Evolutionary conservation across 2,113 vertebrate species (phyloP).

Genomic region (Physeter macrocephalus): DNA sequence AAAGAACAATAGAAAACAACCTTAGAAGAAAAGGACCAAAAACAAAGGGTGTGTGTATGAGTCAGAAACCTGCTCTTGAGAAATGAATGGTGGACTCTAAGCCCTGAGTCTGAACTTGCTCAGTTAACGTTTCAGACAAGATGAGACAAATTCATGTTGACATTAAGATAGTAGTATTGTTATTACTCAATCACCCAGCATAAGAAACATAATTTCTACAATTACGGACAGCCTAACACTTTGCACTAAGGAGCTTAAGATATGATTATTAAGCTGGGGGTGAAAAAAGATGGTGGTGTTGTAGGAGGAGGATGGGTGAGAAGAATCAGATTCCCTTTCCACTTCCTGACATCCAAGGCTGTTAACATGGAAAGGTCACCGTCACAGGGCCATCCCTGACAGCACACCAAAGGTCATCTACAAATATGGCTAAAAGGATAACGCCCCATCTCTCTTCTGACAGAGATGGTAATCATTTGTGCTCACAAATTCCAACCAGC

Average conservation of each 20-base stretch:
- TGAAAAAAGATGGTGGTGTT: not conserved
- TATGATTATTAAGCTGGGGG: not conserved
- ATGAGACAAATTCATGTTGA: slow-evolving; percentile 5
- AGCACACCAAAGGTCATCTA: not conserved
- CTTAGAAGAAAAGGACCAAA: not conserved
- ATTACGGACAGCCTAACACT: not conserved
- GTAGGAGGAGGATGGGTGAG: not conserved
- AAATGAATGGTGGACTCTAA: not conserved
- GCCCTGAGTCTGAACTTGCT: not conserved
- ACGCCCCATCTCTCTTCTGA: not conserved
- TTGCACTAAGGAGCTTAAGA: not conserved
- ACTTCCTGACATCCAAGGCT: not conserved
- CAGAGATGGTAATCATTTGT: not conserved
- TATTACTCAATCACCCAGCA: not conserved
- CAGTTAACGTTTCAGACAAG: slow-evolving; percentile 15
- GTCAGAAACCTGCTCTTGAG: not conserved
- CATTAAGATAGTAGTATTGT: not conserved
- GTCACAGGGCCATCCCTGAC: not conserved
- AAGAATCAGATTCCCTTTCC: not conserved
- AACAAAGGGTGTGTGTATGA: not conserved
- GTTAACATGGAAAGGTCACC: not conserved
- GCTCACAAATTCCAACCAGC: not conserved
- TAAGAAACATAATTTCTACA: not conserved
- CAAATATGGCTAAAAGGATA: not conserved
- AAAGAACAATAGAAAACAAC: not conserved